These are phyloP conservation scores for Pyrgus malvae DNA, from an alignment of 2,888 invertebrate genomes.

Conservation along the genomic window DNA sequence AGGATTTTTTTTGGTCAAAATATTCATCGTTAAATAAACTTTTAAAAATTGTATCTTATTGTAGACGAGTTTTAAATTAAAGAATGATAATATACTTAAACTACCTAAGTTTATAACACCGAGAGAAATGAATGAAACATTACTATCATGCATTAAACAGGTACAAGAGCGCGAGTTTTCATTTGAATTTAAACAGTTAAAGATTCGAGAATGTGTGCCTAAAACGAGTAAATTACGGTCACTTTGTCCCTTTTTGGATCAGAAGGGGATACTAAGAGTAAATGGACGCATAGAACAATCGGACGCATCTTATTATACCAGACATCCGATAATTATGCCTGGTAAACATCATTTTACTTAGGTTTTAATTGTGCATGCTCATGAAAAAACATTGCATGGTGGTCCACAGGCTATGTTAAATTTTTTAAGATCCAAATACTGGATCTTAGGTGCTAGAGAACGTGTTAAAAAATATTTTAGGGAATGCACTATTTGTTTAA, in stretches of 20 bases:
- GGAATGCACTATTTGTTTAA: constrained; percentile 30
- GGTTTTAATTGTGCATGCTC: constrained; percentile 30
- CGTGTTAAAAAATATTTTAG: constrained; percentile 17
- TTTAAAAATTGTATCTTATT: constrained; percentile 28
- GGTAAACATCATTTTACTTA: constrained; percentile 28
- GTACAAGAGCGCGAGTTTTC: constrained; percentile 8
- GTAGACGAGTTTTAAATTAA: constrained; percentile 24
- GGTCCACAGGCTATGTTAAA: constrained; percentile 35
- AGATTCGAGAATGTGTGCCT: not conserved
- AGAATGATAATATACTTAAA: not conserved
- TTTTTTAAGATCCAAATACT: constrained; percentile 33
- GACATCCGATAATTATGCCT: too few species aligned
- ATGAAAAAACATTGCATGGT: too few species aligned
- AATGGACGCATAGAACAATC: constrained; percentile 36
- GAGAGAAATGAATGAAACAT: constrained; percentile 20
- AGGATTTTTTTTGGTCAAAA: constrained; percentile 13
- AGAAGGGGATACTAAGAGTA: constrained; percentile 32
- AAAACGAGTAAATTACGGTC: constrained; percentile 9
- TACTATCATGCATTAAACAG: not conserved
- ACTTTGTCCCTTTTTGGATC: constrained; percentile 34
- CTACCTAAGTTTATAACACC: constrained; percentile 6
- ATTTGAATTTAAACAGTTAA: not conserved
- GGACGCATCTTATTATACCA: constrained; percentile 17
- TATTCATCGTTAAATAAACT: constrained; percentile 27
- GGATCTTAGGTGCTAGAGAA: constrained; percentile 31